These are phyloP conservation scores for Sarcophilus harrisii DNA, from an alignment of 2,797 vertebrate genomes.

Conservation along the genomic window DNA sequence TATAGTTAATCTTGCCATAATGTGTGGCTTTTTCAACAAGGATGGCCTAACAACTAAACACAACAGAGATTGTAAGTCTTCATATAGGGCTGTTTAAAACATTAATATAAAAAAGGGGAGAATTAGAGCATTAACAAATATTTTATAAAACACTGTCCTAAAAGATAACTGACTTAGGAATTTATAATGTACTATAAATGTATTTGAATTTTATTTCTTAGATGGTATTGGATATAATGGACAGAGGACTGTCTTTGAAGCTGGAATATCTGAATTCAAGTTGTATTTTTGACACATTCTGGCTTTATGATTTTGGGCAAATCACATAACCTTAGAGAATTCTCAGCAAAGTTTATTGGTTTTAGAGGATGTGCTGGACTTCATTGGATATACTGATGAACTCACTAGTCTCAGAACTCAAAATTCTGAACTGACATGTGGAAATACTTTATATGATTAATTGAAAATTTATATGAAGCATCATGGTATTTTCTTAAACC, in stretches of 20 bases:
- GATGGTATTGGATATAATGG: background rate
- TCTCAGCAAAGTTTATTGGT: background rate
- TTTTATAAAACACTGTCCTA: conserved; percentile 13
- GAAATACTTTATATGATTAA: background rate
- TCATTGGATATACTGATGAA: background rate
- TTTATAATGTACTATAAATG: background rate
- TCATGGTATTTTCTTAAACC: background rate
- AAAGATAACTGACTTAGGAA: conserved; percentile 2
- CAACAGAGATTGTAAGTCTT: background rate
- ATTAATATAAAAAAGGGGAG: background rate
- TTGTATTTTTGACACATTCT: background rate
- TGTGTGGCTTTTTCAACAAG: conserved; percentile 38
- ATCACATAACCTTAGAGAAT: background rate
- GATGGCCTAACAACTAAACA: conserved; percentile 11
- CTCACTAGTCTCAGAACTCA: conserved; percentile 39
- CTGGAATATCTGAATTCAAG: conserved; percentile 22
- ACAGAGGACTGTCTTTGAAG: conserved; percentile 34
- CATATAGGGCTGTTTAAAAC: background rate
- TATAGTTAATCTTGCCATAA: conserved; percentile 34
- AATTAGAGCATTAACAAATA: background rate
- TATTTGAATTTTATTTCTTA: background rate
- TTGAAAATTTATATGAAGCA: conserved; percentile 27
- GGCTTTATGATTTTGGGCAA: background rate
- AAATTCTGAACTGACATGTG: conserved; percentile 32
- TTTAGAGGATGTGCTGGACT: background rate